Evolutionary conservation across 2,797 vertebrate species (phyloP).

Genomic region (Falco cherrug): DNA sequence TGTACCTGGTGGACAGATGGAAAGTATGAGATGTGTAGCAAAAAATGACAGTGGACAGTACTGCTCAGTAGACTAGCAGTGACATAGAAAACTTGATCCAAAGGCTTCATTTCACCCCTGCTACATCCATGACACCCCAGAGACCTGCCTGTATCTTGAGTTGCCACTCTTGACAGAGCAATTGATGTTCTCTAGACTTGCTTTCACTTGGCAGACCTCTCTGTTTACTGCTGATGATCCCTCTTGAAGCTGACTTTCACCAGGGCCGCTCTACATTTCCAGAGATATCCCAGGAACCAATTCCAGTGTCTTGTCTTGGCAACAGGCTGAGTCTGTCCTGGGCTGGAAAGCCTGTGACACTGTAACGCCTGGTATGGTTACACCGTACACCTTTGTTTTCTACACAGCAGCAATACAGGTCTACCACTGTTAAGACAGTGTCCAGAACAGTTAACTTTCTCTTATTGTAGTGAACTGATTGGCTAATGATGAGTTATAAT

Average conservation of each 20-base stretch:
- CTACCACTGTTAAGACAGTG: not conserved
- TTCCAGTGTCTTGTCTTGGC: not conserved
- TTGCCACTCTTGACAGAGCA: not conserved
- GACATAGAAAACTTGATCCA: not conserved
- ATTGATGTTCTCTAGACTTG: not conserved
- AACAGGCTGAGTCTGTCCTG: not conserved
- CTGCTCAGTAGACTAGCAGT: not conserved
- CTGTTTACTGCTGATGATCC: not conserved
- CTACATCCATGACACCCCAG: not conserved
- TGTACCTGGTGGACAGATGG: not conserved
- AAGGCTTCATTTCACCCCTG: not conserved
- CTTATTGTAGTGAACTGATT: not conserved
- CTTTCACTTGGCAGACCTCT: not conserved
- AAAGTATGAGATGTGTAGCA: not conserved
- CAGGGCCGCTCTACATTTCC: not conserved
- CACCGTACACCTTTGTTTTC: not conserved
- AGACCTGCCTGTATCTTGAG: not conserved
- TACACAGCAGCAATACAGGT: no score
- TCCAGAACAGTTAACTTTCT: not conserved
- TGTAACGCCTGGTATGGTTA: accelerated
- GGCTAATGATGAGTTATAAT: not conserved
- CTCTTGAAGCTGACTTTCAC: not conserved
- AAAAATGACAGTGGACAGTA: not conserved
- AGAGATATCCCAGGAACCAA: not conserved
- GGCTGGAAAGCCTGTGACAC: not conserved